phyloP scores from a whole-genome alignment of 2,888 invertebrate genomes.

The Chymomyza caudatula region DNA sequence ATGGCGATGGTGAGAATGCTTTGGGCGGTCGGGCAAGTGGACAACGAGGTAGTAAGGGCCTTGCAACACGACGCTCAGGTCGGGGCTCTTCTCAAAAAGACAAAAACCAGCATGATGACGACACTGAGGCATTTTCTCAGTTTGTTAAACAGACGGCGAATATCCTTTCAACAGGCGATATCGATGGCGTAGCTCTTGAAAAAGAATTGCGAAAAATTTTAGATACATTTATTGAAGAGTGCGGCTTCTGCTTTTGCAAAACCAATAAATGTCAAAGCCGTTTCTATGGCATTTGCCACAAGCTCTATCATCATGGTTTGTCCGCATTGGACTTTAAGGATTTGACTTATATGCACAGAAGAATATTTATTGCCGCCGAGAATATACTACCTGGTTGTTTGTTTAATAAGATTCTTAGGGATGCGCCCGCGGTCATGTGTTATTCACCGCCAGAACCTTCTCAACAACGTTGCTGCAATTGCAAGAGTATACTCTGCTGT shows the following conservation, averaged over 20 bases:
- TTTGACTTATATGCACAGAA: slow-evolving; percentile 71
- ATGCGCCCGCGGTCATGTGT: too few relatives aligned
- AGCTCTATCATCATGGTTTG: slow-evolving; percentile 71
- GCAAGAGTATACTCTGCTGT: slow-evolving; percentile 62
- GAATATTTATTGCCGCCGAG: slow-evolving; percentile 68
- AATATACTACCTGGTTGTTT: slow-evolving; percentile 69
- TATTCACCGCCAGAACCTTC: background rate
- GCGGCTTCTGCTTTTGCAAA: slow-evolving; percentile 68
- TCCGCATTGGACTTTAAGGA: slow-evolving; percentile 65
- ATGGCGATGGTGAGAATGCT: too few relatives aligned
- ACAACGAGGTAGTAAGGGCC: too few relatives aligned
- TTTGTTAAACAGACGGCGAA: slow-evolving; percentile 59
- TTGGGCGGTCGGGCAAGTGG: too few relatives aligned
- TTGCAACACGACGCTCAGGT: too few relatives aligned
- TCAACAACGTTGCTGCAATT: slow-evolving; percentile 66
- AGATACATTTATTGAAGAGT: slow-evolving; percentile 68
- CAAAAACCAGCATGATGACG: too few relatives aligned
- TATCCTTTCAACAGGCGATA: slow-evolving; percentile 50
- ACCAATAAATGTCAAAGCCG: slow-evolving; percentile 66
- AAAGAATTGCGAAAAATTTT: slow-evolving; percentile 66
- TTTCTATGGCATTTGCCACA: slow-evolving; percentile 70
- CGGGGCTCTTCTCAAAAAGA: background rate
- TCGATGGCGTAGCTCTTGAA: slow-evolving; percentile 62
- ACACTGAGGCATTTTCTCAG: background rate
- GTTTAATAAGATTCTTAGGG: slow-evolving; percentile 61